Percentiles rank a stretch among this genome's conserved stretches.
phyloP scores from a whole-genome alignment of 2,797 vertebrate genomes.

The Crenuchus spilurus region DNA sequence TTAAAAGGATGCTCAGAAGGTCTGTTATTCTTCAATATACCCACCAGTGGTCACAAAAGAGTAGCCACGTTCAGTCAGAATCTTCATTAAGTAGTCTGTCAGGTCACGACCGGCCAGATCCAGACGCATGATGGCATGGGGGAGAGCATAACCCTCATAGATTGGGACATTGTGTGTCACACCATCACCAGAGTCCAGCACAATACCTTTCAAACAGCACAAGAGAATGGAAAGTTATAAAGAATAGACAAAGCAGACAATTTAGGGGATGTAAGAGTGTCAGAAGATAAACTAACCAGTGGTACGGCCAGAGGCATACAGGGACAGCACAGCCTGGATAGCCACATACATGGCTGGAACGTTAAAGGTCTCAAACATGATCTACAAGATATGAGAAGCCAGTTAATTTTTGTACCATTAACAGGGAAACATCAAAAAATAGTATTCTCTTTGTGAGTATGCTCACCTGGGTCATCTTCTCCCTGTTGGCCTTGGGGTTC shows the following conservation, averaged over 20 bases:
- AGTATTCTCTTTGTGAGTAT: background rate
- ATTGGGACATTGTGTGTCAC: slow-evolving; percentile 99
- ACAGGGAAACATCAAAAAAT: background rate
- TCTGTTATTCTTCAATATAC: background rate
- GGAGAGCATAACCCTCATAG: slow-evolving; percentile 96
- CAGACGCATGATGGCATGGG: slow-evolving; percentile 97
- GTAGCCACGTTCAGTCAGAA: slow-evolving; percentile 97
- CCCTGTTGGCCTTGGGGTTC: slow-evolving; percentile 98
- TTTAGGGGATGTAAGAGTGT: background rate
- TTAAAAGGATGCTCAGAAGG: too few species aligned
- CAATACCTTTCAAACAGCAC: slow-evolving; percentile 81
- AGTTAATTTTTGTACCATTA: background rate
- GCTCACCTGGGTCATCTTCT: slow-evolving; percentile 96
- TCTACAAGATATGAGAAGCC: slow-evolving; percentile 55
- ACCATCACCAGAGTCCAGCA: slow-evolving; percentile 96
- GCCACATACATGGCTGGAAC: slow-evolving; percentile 85
- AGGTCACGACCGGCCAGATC: slow-evolving; percentile 97
- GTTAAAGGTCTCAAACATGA: slow-evolving; percentile 88
- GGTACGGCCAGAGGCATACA: slow-evolving; percentile 85
- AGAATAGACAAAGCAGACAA: background rate
- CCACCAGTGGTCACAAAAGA: slow-evolving; percentile 96
- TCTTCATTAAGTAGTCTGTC: slow-evolving; percentile 99
- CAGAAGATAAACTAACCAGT: slow-evolving; percentile 73
- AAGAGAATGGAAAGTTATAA: background rate
- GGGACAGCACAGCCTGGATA: slow-evolving; percentile 84